Conservation (phyloP, 2,888 invertebrate species). For the Caenorhabditis sp. region DNA sequence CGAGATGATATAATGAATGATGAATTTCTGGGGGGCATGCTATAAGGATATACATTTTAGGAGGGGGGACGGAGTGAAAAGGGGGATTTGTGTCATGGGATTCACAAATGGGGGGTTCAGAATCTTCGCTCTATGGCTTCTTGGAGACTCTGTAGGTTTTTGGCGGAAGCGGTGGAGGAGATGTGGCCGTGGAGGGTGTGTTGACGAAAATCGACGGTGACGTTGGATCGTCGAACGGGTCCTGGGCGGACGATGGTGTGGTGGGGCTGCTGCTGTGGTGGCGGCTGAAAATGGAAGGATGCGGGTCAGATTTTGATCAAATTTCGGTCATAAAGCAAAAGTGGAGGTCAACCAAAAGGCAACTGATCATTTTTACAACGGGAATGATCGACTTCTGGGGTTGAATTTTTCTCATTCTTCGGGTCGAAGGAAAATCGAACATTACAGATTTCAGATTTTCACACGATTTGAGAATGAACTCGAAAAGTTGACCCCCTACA, state of each 20-base stretch:
- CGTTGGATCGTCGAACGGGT: slow-evolving; percentile 57
- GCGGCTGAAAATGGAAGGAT: slow-evolving; percentile 20
- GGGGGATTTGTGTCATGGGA: not conserved
- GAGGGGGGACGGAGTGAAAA: not conserved
- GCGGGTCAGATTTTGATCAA: not conserved
- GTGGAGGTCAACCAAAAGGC: no score
- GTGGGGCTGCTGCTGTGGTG: slow-evolving; percentile 41
- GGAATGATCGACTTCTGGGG: not conserved
- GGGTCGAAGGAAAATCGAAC: not conserved
- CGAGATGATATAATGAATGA: not conserved
- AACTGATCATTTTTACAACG: not conserved
- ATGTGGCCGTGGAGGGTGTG: slow-evolving; percentile 54
- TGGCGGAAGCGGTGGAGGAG: slow-evolving; percentile 66
- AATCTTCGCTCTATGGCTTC: slow-evolving; percentile 4
- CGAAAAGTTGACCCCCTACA: no score
- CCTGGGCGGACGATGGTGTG: slow-evolving; percentile 25
- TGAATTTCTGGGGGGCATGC: not conserved
- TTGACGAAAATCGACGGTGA: slow-evolving; percentile 59
- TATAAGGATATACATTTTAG: slow-evolving; percentile 14
- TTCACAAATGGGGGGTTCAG: not conserved
- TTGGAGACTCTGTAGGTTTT: slow-evolving; percentile 60
- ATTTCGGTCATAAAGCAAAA: not conserved
- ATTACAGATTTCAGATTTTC: no score
- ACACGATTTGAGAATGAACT: no score
- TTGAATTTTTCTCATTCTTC: no score